Evolutionary conservation across 1,140 invertebrate genomes (phyloP).

Genomic region (Brachystomella parvula): DNA sequence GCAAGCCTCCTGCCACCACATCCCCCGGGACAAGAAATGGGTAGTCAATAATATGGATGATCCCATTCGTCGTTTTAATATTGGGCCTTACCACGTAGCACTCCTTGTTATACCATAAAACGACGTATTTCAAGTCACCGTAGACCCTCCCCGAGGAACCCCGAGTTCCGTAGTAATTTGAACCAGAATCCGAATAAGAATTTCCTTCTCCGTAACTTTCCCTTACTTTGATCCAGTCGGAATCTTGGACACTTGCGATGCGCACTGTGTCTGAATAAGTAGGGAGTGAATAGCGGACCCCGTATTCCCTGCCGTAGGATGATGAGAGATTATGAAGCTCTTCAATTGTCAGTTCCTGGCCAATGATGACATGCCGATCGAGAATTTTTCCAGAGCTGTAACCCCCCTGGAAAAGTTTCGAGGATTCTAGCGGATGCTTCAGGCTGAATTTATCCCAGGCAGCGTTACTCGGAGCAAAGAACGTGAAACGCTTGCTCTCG

Average conservation of each 20-base stretch:
- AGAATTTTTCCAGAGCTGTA: slow-evolving; percentile 62
- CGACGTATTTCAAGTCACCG: slow-evolving; percentile 10
- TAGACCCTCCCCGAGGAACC: neutral
- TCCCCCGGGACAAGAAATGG: slow-evolving; percentile 74
- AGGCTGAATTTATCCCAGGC: slow-evolving; percentile 70
- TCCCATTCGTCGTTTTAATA: slow-evolving; percentile 83
- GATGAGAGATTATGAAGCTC: slow-evolving; percentile 59
- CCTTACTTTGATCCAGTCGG: neutral
- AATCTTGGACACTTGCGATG: neutral
- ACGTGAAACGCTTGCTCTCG: slow-evolving; percentile 71
- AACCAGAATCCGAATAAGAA: neutral
- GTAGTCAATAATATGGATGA: slow-evolving; percentile 82
- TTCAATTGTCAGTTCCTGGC: slow-evolving; percentile 64
- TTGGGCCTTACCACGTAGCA: slow-evolving; percentile 78
- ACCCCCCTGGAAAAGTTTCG: slow-evolving; percentile 69
- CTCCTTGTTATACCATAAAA: slow-evolving; percentile 65
- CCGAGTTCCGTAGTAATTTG: neutral
- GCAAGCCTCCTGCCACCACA: too few species aligned
- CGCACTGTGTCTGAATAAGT: slow-evolving; percentile 11
- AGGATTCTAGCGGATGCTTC: slow-evolving; percentile 63
- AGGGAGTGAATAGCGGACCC: slow-evolving; percentile 18
- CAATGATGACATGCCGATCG: slow-evolving; percentile 46
- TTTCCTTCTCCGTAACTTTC: neutral
- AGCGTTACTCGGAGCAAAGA: slow-evolving; percentile 78
- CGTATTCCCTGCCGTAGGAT: slow-evolving; percentile 41